Conservation (phyloP, 2,888 invertebrate genomes). For the Pachymerium ferrugineum region DNA sequence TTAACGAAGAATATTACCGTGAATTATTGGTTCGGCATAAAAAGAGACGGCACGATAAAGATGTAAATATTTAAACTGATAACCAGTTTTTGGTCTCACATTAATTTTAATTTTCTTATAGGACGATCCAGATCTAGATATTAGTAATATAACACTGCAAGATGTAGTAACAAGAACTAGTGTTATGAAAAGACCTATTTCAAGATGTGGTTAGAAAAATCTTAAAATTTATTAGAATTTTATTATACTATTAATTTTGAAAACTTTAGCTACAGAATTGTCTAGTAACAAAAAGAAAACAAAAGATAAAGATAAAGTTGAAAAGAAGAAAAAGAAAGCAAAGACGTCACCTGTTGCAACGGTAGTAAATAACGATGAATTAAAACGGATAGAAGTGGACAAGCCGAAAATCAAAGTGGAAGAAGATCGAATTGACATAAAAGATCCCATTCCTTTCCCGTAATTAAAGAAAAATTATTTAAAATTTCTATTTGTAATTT, state of each 20-base stretch:
- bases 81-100: not conserved
- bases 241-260: not conserved
- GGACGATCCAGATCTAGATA: slow-evolving; percentile 70
- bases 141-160: slow-evolving; percentile 66
- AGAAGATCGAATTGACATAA: not conserved
- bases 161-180: slow-evolving; percentile 58
- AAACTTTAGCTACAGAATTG: slow-evolving; percentile 5
- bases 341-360: not conserved
- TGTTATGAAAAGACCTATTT: slow-evolving; percentile 42
- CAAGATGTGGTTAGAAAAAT: slow-evolving; percentile 35
- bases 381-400: not conserved
- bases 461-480: not conserved
- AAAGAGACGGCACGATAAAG: slow-evolving; percentile 62
- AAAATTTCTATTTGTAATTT: slow-evolving; percentile 16
- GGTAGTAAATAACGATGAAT: not conserved
- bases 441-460: not conserved
- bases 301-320: slow-evolving; percentile 31
- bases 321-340: slow-evolving; percentile 33
- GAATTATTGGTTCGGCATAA: slow-evolving; percentile 66
- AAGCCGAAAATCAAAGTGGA: not conserved
- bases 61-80: slow-evolving; percentile 51
- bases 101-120: slow-evolving; percentile 45
- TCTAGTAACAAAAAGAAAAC: slow-evolving; percentile 28
- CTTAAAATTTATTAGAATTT: not conserved
- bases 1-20: slow-evolving; percentile 61